Conservation (phyloP, 1,140 invertebrate species). For the Listronotus bonariensis region DNA sequence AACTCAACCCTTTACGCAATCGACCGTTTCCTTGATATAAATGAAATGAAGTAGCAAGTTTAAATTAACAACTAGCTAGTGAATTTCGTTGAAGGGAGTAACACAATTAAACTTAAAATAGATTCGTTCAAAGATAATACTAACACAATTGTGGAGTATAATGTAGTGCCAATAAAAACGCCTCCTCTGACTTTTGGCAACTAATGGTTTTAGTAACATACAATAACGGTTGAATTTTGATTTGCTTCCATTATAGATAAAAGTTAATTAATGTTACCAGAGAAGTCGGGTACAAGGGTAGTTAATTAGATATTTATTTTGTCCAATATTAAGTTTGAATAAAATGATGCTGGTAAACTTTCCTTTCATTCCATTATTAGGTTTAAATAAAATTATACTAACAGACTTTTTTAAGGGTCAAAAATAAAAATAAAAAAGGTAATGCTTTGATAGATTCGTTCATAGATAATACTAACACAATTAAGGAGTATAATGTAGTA, state of each 20-base stretch:
- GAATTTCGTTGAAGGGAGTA: neutral
- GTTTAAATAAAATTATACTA: too few species aligned
- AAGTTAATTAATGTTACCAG: conserved; percentile 10
- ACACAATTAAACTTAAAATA: conserved; percentile 22
- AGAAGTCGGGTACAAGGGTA: too few species aligned
- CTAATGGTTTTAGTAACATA: conserved; percentile 3
- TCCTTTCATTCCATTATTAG: too few species aligned
- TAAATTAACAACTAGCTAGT: conserved; percentile 14
- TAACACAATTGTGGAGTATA: conserved; percentile 14
- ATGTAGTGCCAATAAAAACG: conserved; percentile 15
- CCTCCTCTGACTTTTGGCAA: conserved; percentile 1
- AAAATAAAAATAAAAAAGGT: too few species aligned
- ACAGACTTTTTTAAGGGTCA: too few species aligned
- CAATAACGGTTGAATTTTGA: conserved; percentile 13
- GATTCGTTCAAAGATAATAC: conserved; percentile 18
- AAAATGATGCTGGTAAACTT: too few species aligned
- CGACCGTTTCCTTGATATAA: conserved; percentile 19
- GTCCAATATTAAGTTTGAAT: too few species aligned
- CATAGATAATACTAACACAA: too few species aligned
- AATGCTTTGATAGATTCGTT: too few species aligned
- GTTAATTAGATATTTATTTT: too few species aligned
- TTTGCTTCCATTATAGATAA: neutral
- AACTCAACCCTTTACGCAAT: conserved; percentile 17
- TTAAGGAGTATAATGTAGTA: too few species aligned
- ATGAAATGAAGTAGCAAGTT: conserved; percentile 27